phyloP scores from a whole-genome alignment of 2,888 invertebrate species.

The Gnatocerus cornutus region DNA sequence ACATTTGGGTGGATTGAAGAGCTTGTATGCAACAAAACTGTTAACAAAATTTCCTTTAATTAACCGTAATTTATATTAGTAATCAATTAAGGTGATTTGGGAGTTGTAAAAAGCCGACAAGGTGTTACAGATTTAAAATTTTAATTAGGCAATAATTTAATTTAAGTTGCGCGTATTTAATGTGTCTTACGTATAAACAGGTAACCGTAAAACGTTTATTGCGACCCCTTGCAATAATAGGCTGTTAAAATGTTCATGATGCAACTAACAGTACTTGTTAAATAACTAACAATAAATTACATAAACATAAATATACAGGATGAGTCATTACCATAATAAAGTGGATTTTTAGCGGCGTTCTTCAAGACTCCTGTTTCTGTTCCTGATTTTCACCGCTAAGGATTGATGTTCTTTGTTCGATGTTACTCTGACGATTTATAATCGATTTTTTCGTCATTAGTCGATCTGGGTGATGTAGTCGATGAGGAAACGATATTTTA shows the following conservation, averaged over 20 bases:
- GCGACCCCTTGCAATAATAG: constrained; percentile 14
- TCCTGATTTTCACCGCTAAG: constrained; percentile 19
- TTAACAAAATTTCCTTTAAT: constrained; percentile 16
- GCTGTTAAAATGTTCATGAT: constrained; percentile 16
- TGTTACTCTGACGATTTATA: constrained; percentile 37
- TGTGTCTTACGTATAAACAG: constrained; percentile 18
- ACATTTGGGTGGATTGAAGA: neutral
- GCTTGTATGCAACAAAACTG: neutral
- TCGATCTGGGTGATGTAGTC: constrained; percentile 42
- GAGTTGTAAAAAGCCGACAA: constrained; percentile 24
- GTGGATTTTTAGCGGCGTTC: constrained; percentile 13
- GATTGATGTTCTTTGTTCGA: constrained; percentile 45
- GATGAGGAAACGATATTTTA: constrained; percentile 55
- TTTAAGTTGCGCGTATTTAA: constrained; percentile 14
- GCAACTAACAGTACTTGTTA: constrained; percentile 31
- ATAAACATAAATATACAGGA: constrained; percentile 11
- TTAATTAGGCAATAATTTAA: constrained; percentile 33
- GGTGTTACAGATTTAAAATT: constrained; percentile 34
- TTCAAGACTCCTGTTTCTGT: constrained; percentile 4
- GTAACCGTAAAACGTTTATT: constrained; percentile 18
- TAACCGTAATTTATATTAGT: constrained; percentile 20
- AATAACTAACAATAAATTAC: constrained; percentile 30
- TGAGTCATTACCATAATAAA: constrained; percentile 20
- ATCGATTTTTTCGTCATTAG: constrained; percentile 47
- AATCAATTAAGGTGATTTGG: constrained; percentile 23